Evolutionary conservation across 2,113 vertebrate species (phyloP).

Genomic region (Sylvia atricapilla): DNA sequence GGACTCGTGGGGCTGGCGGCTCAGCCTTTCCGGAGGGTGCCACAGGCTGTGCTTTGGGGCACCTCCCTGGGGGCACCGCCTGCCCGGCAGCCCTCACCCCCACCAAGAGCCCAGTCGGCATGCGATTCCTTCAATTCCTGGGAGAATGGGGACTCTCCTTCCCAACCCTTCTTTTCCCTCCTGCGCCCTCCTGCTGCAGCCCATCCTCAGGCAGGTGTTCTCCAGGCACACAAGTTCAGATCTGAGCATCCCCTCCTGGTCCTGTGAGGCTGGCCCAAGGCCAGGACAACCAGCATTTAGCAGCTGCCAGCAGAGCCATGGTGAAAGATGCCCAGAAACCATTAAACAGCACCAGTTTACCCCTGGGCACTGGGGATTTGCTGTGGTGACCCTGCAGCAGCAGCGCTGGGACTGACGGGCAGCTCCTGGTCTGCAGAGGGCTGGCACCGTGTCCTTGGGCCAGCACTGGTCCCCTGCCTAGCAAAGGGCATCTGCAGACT

Average conservation of each 20-base stretch:
- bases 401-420: background rate
- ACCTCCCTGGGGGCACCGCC: accelerated
- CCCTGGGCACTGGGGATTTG: background rate
- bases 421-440: background rate
- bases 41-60: accelerated
- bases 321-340: background rate
- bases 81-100: background rate
- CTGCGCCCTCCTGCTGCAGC: background rate
- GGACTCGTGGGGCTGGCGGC: background rate
- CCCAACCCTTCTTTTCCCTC: background rate
- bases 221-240: background rate
- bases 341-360: background rate
- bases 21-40: background rate
- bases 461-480: accelerated
- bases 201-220: background rate
- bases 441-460: background rate
- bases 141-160: background rate
- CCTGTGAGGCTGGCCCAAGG: background rate
- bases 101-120: accelerated
- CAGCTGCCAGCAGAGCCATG: background rate
- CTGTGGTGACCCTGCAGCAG: background rate
- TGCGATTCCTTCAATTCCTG: background rate
- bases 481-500: background rate
- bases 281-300: background rate
- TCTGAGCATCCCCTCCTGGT: background rate